A percentile compares a stretch with the other conserved stretches of the same genome.
Evolutionary conservation across 2,888 invertebrate species (phyloP).

Genomic region (Meta bourneti): DNA sequence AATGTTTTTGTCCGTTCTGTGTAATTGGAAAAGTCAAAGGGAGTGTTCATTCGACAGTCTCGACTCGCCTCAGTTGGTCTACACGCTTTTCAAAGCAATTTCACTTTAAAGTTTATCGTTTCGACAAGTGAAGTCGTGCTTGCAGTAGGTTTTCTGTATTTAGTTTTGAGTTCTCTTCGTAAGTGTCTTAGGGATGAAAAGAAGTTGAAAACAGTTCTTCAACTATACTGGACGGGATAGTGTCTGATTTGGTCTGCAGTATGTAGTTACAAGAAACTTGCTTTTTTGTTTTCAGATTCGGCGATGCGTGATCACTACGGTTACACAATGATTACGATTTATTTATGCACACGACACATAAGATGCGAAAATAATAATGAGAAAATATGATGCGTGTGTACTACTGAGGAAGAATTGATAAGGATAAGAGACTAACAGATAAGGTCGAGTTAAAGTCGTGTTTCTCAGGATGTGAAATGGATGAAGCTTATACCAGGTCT

Average conservation of each 20-base stretch:
- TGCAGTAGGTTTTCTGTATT: neutral
- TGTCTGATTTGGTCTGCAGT: conserved; percentile 8
- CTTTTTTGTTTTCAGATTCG: neutral
- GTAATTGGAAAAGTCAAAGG: neutral
- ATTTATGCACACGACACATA: neutral
- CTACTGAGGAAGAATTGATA: too few relatives aligned
- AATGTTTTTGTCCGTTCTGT: neutral
- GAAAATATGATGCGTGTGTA: too few relatives aligned
- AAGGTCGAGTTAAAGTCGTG: too few relatives aligned
- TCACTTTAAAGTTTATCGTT: neutral
- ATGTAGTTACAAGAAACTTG: neutral
- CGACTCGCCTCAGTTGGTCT: neutral
- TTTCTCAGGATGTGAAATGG: too few relatives aligned
- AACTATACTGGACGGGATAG: conserved; percentile 30
- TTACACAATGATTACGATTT: neutral
- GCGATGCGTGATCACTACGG: neutral
- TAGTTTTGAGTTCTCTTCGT: neutral
- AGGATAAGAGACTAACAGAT: too few relatives aligned
- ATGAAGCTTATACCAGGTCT: too few relatives aligned
- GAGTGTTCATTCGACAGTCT: neutral
- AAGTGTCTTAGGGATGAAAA: neutral
- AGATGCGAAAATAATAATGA: too few relatives aligned
- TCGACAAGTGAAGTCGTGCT: too few relatives aligned
- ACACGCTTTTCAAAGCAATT: neutral
- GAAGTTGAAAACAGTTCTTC: conserved; percentile 53